phyloP scores from a whole-genome alignment of 35 echinoderm and acorn worm genomes.

The Apostichopus japonicus region DNA sequence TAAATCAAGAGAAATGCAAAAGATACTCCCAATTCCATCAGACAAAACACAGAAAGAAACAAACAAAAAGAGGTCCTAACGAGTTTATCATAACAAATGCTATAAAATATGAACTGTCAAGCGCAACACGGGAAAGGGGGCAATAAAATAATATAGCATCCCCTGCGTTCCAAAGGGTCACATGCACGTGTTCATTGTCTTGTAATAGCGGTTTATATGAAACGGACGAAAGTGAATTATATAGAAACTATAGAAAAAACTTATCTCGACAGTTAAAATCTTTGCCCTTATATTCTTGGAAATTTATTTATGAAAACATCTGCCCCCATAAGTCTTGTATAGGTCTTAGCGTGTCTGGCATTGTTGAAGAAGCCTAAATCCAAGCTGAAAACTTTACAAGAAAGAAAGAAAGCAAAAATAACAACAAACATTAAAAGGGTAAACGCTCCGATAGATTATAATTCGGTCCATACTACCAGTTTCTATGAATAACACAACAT shows the following conservation, averaged over 20 bases:
- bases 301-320: not conserved
- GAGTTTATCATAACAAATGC: not conserved
- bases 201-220: not conserved
- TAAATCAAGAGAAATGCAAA: too few relatives aligned
- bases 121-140: not conserved
- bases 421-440: not conserved
- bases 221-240: not conserved
- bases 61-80: too few relatives aligned
- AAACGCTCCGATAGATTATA: not conserved
- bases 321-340: not conserved
- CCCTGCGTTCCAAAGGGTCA: not conserved
- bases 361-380: not conserved
- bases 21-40: too few relatives aligned
- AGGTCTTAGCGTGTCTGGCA: not conserved
- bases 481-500: too few relatives aligned
- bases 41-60: too few relatives aligned
- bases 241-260: not conserved
- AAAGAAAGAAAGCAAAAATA: not conserved
- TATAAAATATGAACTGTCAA: not conserved
- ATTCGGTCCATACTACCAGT: too few relatives aligned
- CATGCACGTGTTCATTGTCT: not conserved
- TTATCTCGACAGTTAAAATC: not conserved
- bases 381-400: not conserved
- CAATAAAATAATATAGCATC: not conserved
- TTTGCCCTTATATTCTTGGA: not conserved